Evolutionary conservation across 2,888 invertebrate genomes (phyloP), one percentile per base, ranked within the genome.

Genomic region (Amphipoea oculea): DNA sequence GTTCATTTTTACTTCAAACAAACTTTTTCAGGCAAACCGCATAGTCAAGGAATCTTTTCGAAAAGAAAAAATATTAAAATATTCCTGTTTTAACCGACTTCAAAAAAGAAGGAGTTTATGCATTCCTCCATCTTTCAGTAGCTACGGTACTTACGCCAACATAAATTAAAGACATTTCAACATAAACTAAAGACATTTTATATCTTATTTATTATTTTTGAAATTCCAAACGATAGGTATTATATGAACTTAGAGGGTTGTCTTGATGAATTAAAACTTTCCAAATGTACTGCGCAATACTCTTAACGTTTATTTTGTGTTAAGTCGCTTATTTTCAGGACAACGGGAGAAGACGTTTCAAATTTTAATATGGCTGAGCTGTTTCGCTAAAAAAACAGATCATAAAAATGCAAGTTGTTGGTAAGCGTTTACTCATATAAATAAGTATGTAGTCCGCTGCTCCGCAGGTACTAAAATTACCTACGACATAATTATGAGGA

Each of bases 261-360:
- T n/a, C n/a, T n/a, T n/a, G n/a, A n/a, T n/a, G n/a, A n/a, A n/a
- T n/a, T n/a, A n/a, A n/a, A n/a, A n/a, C n/a, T n/a, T n/a, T 85
- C 74, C 79, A 88, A 89, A 85, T 78, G 88, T 80, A 67, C 76
- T 79, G 65, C 73, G 67, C 60, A 83, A 76, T 76, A 77, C 73
- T 63, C 11, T 36, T 82, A 70, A 81, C 75, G 42, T 81, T 84
- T 65, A 78, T 82, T 84, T 84, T 76, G 76, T 67, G 69, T 80
- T 78, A 75, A 80, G 72, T 68, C 36, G 20, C 70, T 79, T 84
- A 71, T 75, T 84, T 78, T 54, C 23, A 66, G 60, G 29, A 45
- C 70, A 83, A 80, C 66, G 40, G 17, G 17, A 45, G 51, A n/a
- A 11, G 17, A 71, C 51, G 11, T 71, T 84, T 76, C 51, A 17